Conservation (phyloP, 2,888 invertebrate genomes). For the Oeneis ivallda region DNA sequence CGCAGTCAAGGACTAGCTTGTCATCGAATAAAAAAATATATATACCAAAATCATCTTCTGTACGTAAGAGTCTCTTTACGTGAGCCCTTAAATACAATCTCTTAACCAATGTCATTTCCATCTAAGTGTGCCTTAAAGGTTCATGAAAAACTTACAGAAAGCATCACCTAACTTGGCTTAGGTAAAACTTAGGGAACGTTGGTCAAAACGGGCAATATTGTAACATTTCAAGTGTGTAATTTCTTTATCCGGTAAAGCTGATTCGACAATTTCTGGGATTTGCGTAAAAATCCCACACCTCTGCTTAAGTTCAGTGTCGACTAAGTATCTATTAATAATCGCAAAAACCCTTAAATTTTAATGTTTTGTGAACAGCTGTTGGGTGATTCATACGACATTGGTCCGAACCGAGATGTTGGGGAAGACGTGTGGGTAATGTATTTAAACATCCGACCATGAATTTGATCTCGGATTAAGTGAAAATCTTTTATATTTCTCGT, state of each 20-base stretch:
- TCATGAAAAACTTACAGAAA: too few relatives aligned
- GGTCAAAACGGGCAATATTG: too few relatives aligned
- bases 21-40: too few relatives aligned
- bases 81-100: too few relatives aligned
- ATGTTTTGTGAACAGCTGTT: constrained; percentile 72
- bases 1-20: too few relatives aligned
- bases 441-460: constrained; percentile 67
- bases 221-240: too few relatives aligned
- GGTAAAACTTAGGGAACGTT: too few relatives aligned
- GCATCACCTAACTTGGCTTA: too few relatives aligned
- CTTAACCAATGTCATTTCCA: too few relatives aligned
- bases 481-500: constrained; percentile 35
- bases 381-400: constrained; percentile 76
- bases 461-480: constrained; percentile 60
- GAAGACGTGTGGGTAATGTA: constrained; percentile 55
- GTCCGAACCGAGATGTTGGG: constrained; percentile 55
- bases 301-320: constrained; percentile 34
- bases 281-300: constrained; percentile 2
- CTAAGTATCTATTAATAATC: constrained; percentile 57
- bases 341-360: constrained; percentile 74
- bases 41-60: too few relatives aligned
- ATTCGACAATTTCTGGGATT: constrained; percentile 17
- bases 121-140: too few relatives aligned
- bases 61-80: too few relatives aligned
- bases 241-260: constrained; percentile 9